Evolutionary conservation across 2,888 invertebrate species (phyloP), one percentile per base, ranked within the genome.

Genomic region (Ectemnius lituratus): DNA sequence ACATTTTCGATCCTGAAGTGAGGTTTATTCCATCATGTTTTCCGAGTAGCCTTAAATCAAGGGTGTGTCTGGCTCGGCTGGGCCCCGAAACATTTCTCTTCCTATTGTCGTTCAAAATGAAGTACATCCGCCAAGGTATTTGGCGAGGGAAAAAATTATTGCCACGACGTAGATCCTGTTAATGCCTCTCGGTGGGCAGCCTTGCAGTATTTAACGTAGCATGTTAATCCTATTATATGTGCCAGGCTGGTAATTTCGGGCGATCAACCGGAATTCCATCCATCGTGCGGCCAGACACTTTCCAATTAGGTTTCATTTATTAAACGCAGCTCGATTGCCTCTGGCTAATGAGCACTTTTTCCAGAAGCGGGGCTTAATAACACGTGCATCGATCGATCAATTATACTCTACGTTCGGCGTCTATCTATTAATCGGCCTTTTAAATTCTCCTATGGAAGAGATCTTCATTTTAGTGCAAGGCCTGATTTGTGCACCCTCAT

Each of bases 301-400:
- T 47, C 62, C 67, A 59, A 62, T 65, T 64, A 56, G 59, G 62
- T 66, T 70, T 56, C 70, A 58, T 76, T 67, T 28, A 45, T 70
- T 67, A 67, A 75, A 67, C 76, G 64, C n/a, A 18, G 56, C 37
- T 46, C 62, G 70, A 67, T 76, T 66, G 65, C 46, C 16, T 49
- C 16, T 4, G 23, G 62, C 49, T 68, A 65, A 76, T 66, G 49
- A 76, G 52, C 67, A 64, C 47, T 16, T 76, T 68, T 76, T 71
- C 66, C 67, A 70, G 62, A 23, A 27, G 61, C 69, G n/a, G 49
- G 37, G 20, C 49, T n/a, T 75, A 75, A 75, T 75, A 62, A 69
- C 75, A 65, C 75, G 75, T 62, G 75, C 59, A 75, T 75, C 75
- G 68, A 75, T 52, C 62, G 75, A 75, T 69, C 52, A 75, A 75